Percentiles rank a stretch among this genome's conserved stretches.
Conservation (phyloP, 1,140 invertebrate species). For the Caenorhabditis tropicalis region DNA sequence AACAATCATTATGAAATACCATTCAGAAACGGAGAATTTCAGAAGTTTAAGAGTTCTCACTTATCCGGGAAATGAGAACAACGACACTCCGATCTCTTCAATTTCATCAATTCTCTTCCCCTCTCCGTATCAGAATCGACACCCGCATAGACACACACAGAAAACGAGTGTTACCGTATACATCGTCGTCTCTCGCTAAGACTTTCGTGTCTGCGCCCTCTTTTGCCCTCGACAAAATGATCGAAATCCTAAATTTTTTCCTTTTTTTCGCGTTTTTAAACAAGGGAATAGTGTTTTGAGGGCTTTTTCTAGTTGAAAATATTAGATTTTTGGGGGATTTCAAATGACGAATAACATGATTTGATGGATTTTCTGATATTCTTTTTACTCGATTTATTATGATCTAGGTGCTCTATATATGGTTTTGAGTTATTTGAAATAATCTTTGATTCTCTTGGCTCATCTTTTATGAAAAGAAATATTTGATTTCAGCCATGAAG, state of each 20-base stretch:
- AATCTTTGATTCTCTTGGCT: background rate
- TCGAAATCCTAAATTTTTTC: slow-evolving; percentile 7
- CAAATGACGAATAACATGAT: no score
- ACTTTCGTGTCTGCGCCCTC: slow-evolving; percentile 6
- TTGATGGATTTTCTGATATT: no score
- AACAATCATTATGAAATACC: no score
- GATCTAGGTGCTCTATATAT: no score
- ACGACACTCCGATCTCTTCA: no score
- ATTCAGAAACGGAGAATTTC: no score
- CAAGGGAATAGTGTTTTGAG: background rate
- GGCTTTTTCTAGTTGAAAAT: background rate
- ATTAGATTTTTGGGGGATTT: background rate
- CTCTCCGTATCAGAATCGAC: no score
- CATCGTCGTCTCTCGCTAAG: background rate
- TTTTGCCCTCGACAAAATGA: background rate
- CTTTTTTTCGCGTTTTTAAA: background rate
- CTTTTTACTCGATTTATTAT: no score
- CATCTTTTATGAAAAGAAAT: background rate
- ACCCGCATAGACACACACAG: background rate
- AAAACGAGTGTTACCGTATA: slow-evolving; percentile 21
- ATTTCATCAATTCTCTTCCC: no score
- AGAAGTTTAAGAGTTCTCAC: no score
- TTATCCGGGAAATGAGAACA: no score
- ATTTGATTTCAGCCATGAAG: slow-evolving; percentile 73
- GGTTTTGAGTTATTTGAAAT: background rate